Evolutionary conservation across 2,797 vertebrate species (phyloP).

Genomic region (Chrysocyon brachyurus): DNA sequence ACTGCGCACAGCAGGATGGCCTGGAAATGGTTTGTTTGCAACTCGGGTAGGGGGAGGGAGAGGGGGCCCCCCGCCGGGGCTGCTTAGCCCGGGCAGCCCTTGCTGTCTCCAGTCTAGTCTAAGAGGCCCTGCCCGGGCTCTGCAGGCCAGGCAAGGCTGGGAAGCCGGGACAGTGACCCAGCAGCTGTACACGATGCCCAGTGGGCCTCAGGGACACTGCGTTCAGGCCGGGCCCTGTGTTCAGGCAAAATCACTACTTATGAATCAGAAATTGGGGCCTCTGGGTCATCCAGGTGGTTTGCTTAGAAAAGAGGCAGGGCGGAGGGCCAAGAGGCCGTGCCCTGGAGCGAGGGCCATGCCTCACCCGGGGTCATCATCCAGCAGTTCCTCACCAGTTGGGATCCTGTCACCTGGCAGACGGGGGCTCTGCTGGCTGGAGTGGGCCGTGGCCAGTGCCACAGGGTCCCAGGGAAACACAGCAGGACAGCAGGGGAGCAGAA

Average conservation of each 20-base stretch:
- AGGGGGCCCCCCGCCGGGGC: neutral
- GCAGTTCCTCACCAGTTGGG: neutral
- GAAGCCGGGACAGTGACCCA: neutral
- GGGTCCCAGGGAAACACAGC: neutral
- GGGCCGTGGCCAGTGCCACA: too few species aligned
- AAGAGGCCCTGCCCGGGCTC: neutral
- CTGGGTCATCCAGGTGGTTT: neutral
- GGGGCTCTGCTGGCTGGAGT: neutral
- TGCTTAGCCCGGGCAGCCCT: neutral
- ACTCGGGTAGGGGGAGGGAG: neutral
- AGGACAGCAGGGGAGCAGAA: neutral
- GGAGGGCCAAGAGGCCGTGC: neutral
- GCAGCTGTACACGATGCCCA: rapidly evolving
- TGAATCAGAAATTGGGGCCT: neutral
- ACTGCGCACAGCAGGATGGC: neutral
- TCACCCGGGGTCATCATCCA: neutral
- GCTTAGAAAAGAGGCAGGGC: neutral
- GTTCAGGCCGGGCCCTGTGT: neutral
- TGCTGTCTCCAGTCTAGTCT: rapidly evolving
- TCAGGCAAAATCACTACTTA: neutral
- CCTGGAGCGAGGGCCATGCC: neutral
- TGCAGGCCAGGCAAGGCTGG: neutral
- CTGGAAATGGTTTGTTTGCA: neutral
- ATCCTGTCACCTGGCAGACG: neutral
- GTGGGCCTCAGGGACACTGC: rapidly evolving